Conservation (phyloP, 1,140 invertebrate genomes). For the Arion vulgaris region DNA sequence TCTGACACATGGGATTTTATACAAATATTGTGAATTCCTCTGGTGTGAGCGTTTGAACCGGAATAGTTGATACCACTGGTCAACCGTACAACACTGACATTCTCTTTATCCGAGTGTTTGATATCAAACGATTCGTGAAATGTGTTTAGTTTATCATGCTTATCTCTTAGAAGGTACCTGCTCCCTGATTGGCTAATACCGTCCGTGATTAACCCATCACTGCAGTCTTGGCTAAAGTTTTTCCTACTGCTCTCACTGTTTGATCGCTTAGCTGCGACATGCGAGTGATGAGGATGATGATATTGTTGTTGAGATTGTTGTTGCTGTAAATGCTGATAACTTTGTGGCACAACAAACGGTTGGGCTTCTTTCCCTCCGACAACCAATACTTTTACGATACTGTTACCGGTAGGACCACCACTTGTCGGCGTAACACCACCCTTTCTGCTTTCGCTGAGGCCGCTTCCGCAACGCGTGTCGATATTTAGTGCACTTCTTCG, state of each 20-base stretch:
- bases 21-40: not conserved
- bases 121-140: not conserved
- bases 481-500: conserved; percentile 14
- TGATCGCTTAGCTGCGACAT: not conserved
- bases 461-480: not conserved
- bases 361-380: conserved; percentile 1
- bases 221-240: not conserved
- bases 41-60: not conserved
- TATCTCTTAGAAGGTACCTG: not conserved
- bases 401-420: not conserved
- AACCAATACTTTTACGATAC: not conserved
- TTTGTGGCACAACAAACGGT: conserved; percentile 28
- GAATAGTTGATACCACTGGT: not conserved
- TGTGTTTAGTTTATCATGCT: not conserved
- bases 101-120: not conserved
- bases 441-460: not conserved
- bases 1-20: conserved; percentile 8
- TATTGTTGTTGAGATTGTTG: not conserved
- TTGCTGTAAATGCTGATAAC: not conserved
- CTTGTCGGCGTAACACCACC: not conserved
- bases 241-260: conserved; percentile 1
- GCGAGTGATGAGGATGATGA: not conserved
- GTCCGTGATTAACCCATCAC: not conserved
- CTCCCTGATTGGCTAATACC: conserved; percentile 10
- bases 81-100: not conserved